Base-by-base conservation (phyloP, 2,888 invertebrate genomes). In the Aporophyla nigra region DNA sequence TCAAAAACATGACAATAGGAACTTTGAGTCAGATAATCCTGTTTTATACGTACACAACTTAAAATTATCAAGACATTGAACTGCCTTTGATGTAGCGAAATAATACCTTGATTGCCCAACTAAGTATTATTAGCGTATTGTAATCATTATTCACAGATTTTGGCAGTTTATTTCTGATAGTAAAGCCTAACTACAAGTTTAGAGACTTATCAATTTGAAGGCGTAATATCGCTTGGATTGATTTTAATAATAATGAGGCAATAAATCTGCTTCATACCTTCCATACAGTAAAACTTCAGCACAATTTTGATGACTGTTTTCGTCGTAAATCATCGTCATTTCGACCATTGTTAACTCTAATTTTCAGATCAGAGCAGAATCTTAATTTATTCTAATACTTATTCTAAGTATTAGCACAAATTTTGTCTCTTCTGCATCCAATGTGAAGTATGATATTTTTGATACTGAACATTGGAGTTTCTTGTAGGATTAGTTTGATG, bases 221-320 rank as follows among this genome's bases (percentile, higher is more conserved):
- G 21, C 33, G 59, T 61, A 71, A 80, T 72, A 74, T 74, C 63
- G 46, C 10, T 43, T 67, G 72, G 69, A 83, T 79, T 85, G 62
- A 68, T 85, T 78, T 86, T 74, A 86, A 86, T 86, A 86, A 86
- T 86, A 76, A 86, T 86, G 66, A 82, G 63, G 71, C 69, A 67
- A 82, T 86, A 80, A 84, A 86, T 81, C 70, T 59, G 40, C 27
- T 58, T 72, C 75, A 61, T 80, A 78, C 80, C 77, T 79, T 76
- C 80, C 69, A 73, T 74, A 76, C 76, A 76, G 72, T 71, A 62
- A 76, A 77, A 77, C 61, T 71, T 76, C 54, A 75, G 74, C 74
- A 82, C 54, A 76, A 82, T 76, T 76, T 72, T 51, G 43, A 53
- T 46, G 69, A 71, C 65, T 72, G 80, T 75, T 83, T 80, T 78